A percentile compares a stretch with the other conserved stretches of the same genome.
Conservation (phyloP, 1,140 invertebrate genomes). For the Atta texana region DNA sequence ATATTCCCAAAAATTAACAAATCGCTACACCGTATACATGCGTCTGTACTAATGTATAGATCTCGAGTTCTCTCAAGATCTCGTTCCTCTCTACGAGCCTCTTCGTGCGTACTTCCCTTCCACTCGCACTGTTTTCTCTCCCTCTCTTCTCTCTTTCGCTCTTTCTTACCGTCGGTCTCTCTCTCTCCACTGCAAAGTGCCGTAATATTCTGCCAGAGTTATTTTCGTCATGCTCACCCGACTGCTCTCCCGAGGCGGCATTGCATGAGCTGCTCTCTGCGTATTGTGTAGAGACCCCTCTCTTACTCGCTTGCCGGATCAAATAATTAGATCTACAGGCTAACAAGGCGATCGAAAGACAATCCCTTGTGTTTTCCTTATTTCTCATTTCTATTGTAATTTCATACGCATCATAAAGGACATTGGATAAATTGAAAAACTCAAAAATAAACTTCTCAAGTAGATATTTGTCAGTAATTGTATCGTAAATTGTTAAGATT, state of each 20-base stretch:
- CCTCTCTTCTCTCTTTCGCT: slow-evolving; percentile 32
- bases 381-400: slow-evolving; percentile 1
- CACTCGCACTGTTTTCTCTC: slow-evolving; percentile 11
- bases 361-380: slow-evolving; percentile 40
- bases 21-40: slow-evolving; percentile 1
- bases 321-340: slow-evolving; percentile 76
- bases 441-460: neutral
- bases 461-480: neutral
- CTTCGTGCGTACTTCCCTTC: slow-evolving; percentile 28
- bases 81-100: slow-evolving; percentile 22
- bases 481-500: neutral
- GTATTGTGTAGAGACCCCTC: slow-evolving; percentile 70
- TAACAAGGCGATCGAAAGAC: slow-evolving; percentile 65
- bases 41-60: slow-evolving; percentile 3
- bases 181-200: slow-evolving; percentile 75
- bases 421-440: neutral
- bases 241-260: slow-evolving; percentile 74
- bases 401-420: neutral
- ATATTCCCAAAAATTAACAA: slow-evolving; percentile 19
- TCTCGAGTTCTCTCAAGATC: neutral
- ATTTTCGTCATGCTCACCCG: slow-evolving; percentile 76
- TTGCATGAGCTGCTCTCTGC: slow-evolving; percentile 67
- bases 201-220: slow-evolving; percentile 77
- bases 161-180: slow-evolving; percentile 58
- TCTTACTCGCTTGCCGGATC: slow-evolving; percentile 30